A percentile compares a stretch with the other conserved stretches of the same genome.
phyloP scores from a whole-genome alignment of 2,113 vertebrate genomes.

The Protomyctophum bolini region DNA sequence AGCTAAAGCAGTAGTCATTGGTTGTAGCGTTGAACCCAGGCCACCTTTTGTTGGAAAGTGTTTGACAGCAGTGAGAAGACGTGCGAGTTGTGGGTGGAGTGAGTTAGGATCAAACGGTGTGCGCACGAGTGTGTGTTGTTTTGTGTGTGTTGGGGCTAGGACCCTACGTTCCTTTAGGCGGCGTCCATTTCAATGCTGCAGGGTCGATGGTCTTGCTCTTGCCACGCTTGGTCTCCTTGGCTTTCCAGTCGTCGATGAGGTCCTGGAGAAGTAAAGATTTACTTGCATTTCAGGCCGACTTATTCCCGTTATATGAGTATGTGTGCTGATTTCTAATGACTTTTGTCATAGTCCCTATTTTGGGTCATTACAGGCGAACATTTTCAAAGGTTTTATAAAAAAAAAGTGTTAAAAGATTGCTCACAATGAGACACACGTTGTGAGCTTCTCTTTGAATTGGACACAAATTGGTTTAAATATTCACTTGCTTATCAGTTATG shows the following conservation, averaged over 20 bases:
- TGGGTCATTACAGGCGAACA: too few species aligned
- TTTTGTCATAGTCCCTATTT: too few species aligned
- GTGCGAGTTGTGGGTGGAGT: not conserved
- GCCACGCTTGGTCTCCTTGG: constrained; percentile 94
- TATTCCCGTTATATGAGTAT: too few species aligned
- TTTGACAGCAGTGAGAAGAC: not conserved
- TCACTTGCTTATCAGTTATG: too few species aligned
- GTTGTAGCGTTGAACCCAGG: constrained; percentile 42
- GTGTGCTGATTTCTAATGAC: too few species aligned
- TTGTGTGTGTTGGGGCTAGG: not conserved
- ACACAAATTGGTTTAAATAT: too few species aligned
- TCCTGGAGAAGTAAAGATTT: constrained; percentile 77
- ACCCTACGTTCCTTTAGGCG: constrained; percentile 93
- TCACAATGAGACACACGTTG: too few species aligned
- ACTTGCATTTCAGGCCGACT: too few species aligned
- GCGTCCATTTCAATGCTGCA: constrained; percentile 95
- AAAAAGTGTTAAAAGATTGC: too few species aligned
- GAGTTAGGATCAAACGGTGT: constrained; percentile 28
- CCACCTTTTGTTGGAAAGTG: not conserved
- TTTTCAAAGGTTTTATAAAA: too few species aligned
- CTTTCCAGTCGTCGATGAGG: constrained; percentile 96
- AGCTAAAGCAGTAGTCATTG: not conserved
- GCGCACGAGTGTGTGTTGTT: constrained; percentile 4
- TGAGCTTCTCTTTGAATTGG: too few species aligned
- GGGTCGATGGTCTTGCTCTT: constrained; percentile 94